Conservation (phyloP, 1,140 invertebrate species). For the Holcopasites calliopsidis region DNA sequence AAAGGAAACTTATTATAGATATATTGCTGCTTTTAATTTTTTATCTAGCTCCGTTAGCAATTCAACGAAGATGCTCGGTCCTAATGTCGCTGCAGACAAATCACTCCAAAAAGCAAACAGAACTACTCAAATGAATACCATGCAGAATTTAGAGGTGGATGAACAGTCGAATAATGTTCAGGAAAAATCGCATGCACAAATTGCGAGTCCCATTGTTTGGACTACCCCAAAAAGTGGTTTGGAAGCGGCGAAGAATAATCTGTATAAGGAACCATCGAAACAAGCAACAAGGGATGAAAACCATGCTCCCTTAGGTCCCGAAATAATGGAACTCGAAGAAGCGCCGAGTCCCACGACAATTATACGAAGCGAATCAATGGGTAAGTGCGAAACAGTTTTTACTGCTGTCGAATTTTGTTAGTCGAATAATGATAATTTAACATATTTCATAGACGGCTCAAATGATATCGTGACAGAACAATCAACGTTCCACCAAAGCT, state of each 20-base stretch:
- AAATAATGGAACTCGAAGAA: conserved; percentile 13
- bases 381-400: background rate
- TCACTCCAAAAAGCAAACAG: conserved; percentile 59
- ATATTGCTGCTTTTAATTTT: background rate
- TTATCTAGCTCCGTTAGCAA: background rate
- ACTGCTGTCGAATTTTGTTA: background rate
- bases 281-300: background rate
- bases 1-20: background rate
- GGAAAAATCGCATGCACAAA: conserved; percentile 44
- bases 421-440: background rate
- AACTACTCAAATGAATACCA: conserved; percentile 62
- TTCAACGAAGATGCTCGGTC: conserved; percentile 26
- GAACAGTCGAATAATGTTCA: conserved; percentile 33
- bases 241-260: conserved; percentile 15
- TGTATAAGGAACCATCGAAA: conserved; percentile 21
- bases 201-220: conserved; percentile 67
- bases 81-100: conserved; percentile 43
- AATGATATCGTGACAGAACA: background rate
- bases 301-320: background rate
- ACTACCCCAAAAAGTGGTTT: conserved; percentile 56
- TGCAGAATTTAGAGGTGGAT: conserved; percentile 57
- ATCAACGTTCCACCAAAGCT: background rate
- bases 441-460: conserved; percentile 25
- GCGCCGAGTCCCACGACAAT: conserved; percentile 17
- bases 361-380: conserved; percentile 25